Conservation (phyloP, 2,888 invertebrate species). For the Agelastica alni region DNA sequence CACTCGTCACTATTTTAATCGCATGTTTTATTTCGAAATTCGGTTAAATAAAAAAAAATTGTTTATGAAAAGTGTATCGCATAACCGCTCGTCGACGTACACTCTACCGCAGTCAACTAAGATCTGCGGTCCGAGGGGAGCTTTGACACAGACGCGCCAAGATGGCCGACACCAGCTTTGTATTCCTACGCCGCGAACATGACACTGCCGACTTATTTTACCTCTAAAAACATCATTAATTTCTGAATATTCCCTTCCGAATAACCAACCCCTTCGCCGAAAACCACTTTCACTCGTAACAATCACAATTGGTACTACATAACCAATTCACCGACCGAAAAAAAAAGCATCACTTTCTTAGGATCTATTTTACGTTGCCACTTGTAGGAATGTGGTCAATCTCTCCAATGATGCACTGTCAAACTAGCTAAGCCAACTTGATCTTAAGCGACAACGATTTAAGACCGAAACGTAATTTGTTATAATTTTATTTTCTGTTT, state of each 20-base stretch:
- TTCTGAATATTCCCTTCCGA: too few species aligned
- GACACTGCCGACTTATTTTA: conserved; percentile 4
- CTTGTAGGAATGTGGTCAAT: conserved; percentile 44
- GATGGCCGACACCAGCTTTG: conserved; percentile 50
- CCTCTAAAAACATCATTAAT: too few species aligned
- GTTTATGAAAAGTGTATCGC: conserved; percentile 34
- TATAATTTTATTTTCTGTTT: conserved; percentile 14
- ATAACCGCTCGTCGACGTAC: conserved; percentile 38
- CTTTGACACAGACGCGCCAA: conserved; percentile 53
- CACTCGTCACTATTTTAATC: conserved; percentile 44
- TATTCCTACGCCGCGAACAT: conserved; percentile 49
- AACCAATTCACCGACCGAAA: conserved; percentile 10
- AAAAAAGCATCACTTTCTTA: conserved; percentile 29
- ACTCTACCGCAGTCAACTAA: conserved; percentile 42
- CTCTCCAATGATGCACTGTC: conserved; percentile 10
- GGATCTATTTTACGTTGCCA: conserved; percentile 50
- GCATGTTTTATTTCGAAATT: conserved; percentile 39
- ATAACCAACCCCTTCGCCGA: not conserved
- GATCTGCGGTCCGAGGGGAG: conserved; percentile 41
- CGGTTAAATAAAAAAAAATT: conserved; percentile 33
- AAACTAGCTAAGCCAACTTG: conserved; percentile 13
- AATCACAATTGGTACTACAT: not conserved
- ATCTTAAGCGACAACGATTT: not conserved
- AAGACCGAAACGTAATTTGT: conserved; percentile 6
- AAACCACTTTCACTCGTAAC: not conserved